Evolutionary conservation across 2,113 vertebrate species (phyloP).

Genomic region (Aphelocoma coerulescens): DNA sequence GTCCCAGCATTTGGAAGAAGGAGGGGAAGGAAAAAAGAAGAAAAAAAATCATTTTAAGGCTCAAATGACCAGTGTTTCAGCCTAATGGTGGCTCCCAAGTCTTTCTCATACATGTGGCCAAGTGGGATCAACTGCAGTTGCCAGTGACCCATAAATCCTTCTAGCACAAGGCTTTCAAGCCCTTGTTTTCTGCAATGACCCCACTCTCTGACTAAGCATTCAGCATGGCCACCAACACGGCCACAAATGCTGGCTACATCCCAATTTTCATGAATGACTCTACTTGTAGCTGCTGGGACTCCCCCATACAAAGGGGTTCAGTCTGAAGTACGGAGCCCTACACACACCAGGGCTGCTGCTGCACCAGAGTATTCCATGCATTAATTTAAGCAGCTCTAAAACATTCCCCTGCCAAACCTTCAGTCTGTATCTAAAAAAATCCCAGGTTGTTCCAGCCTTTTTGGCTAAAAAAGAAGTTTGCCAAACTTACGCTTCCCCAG

Average conservation of each 20-base stretch:
- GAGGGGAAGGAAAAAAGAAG: accelerated
- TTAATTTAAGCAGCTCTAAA: background rate
- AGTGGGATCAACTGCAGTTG: background rate
- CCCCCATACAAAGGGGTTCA: accelerated
- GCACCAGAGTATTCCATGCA: background rate
- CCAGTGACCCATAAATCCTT: background rate
- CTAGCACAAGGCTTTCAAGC: background rate
- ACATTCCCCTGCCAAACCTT: background rate
- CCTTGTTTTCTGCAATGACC: background rate
- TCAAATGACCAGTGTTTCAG: background rate
- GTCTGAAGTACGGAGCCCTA: background rate
- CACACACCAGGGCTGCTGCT: background rate
- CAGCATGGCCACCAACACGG: background rate
- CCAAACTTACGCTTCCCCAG: constrained; percentile 87
- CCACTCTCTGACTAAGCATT: background rate
- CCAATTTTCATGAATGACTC: background rate
- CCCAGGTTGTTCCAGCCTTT: background rate
- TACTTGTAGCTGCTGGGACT: background rate
- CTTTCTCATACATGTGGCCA: background rate
- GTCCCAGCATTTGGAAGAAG: background rate
- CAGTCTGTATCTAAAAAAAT: background rate
- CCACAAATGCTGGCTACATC: background rate
- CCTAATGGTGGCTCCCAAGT: background rate
- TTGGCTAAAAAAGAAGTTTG: accelerated
- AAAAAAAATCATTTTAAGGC: background rate